These are phyloP conservation scores for Folsomia manolachei DNA, from an alignment of 2,888 invertebrate species.

Conservation along the genomic window DNA sequence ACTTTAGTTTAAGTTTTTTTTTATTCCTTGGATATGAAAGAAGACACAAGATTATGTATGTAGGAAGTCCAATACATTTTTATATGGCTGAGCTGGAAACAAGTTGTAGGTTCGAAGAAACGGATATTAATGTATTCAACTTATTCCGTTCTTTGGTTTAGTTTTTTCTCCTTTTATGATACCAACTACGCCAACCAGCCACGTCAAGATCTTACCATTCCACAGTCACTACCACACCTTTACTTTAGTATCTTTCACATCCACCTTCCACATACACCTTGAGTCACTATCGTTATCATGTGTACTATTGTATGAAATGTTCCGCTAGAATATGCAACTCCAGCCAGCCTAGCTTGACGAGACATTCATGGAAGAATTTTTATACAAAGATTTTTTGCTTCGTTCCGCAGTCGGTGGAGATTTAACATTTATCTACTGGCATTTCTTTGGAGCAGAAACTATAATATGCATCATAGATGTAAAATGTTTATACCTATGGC, in stretches of 20 bases:
- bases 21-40: background rate
- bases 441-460: too few species aligned
- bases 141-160: background rate
- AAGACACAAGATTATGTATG: background rate
- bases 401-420: background rate
- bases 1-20: too few species aligned
- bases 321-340: background rate
- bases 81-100: too few species aligned
- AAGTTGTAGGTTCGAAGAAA: too few species aligned
- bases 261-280: background rate
- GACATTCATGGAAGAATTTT: background rate
- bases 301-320: background rate
- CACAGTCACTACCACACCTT: too few species aligned
- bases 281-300: too few species aligned
- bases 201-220: too few species aligned
- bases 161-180: background rate
- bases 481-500: too few species aligned
- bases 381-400: background rate
- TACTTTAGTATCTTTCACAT: too few species aligned
- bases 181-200: background rate
- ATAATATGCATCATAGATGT: too few species aligned
- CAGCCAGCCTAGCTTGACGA: too few species aligned
- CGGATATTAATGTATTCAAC: background rate
- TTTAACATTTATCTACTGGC: background rate
- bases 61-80: background rate